Evolutionary conservation across 2,113 vertebrate species (phyloP).

Genomic region (Falco punctatus): DNA sequence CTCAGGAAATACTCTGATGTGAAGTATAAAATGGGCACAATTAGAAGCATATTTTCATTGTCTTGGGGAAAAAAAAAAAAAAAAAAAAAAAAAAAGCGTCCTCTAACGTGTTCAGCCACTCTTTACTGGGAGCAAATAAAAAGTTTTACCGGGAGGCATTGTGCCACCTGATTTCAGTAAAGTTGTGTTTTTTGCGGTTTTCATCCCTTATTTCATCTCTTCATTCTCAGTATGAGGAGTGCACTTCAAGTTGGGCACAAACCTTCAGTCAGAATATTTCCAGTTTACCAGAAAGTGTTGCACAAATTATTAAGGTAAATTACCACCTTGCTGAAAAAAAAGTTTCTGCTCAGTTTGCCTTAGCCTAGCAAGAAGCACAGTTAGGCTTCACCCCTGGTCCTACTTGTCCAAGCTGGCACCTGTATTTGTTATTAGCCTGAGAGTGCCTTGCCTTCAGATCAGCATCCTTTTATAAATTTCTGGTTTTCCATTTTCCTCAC

Average conservation of each 20-base stretch:
- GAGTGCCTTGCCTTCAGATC: background rate
- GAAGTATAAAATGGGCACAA: background rate
- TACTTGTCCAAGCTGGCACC: background rate
- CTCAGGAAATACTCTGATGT: conserved; percentile 2
- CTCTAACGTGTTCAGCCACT: background rate
- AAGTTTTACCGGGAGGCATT: background rate
- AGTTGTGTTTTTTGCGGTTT: background rate
- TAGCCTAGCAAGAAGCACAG: background rate
- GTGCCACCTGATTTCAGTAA: background rate
- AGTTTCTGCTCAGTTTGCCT: background rate
- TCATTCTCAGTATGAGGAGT: background rate
- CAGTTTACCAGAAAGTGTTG: background rate
- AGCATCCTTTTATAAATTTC: background rate
- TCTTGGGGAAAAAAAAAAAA: background rate
- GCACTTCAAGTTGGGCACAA: background rate
- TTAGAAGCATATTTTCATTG: background rate
- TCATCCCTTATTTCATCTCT: background rate
- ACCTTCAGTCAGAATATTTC: background rate
- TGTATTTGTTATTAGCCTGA: background rate
- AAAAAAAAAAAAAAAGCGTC: background rate
- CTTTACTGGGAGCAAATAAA: background rate
- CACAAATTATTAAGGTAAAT: background rate
- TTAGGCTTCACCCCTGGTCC: background rate
- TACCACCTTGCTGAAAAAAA: background rate
- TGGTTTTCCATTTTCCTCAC: background rate